phyloP scores from a whole-genome alignment of 2,797 vertebrate genomes.

The Ctenopoma kingsleyae region DNA sequence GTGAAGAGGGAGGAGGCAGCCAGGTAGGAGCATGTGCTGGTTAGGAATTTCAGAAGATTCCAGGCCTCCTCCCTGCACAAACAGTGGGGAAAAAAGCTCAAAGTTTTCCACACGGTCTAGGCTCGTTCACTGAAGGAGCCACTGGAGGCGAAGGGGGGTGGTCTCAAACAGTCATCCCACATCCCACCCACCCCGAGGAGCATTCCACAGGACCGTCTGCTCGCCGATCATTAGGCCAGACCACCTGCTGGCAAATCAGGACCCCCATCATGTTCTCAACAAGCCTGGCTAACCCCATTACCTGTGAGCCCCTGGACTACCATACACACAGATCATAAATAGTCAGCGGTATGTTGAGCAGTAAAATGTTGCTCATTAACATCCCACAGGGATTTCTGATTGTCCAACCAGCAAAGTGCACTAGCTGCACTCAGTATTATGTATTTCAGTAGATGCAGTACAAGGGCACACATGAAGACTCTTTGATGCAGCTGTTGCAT shows the following conservation, averaged over 20 bases:
- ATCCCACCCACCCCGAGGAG: constrained; percentile 73
- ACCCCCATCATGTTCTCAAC: constrained; percentile 75
- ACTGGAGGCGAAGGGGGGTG: constrained; percentile 15
- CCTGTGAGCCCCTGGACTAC: constrained; percentile 56
- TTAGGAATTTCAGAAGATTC: constrained; percentile 67
- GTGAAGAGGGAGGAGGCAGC: constrained; percentile 44
- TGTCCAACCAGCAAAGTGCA: constrained; percentile 39
- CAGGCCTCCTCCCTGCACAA: constrained; percentile 81
- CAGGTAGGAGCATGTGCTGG: constrained; percentile 66
- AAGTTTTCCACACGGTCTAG: constrained; percentile 54
- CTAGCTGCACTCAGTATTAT: constrained; percentile 28
- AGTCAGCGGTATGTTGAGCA: constrained; percentile 36
- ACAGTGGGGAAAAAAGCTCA: constrained; percentile 66
- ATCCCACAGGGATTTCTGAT: constrained; percentile 49
- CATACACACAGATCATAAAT: constrained; percentile 61
- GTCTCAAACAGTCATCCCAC: constrained; percentile 64
- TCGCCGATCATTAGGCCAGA: constrained; percentile 78
- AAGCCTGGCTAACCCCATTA: constrained; percentile 70
- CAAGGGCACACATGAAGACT: constrained; percentile 46
- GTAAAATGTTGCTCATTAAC: constrained; percentile 60
- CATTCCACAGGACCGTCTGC: constrained; percentile 73
- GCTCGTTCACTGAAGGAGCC: constrained; percentile 55
- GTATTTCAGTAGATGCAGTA: constrained; percentile 53
- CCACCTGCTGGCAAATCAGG: constrained; percentile 79
- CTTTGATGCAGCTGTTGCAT: constrained; percentile 66